Conservation (phyloP, 1,140 invertebrate species). For the Drosophila varians region DNA sequence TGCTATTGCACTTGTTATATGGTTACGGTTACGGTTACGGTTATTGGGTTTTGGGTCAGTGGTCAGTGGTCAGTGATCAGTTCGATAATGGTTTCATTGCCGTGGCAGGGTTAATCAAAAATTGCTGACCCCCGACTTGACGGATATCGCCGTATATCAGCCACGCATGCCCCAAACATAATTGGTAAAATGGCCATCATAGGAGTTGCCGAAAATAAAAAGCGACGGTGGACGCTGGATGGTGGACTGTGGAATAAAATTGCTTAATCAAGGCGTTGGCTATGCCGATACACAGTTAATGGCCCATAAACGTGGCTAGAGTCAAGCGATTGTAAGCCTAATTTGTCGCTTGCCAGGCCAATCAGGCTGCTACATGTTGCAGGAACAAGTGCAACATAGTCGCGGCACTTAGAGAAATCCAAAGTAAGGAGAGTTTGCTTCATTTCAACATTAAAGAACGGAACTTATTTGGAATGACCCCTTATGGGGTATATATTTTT, state of each 20-base stretch:
- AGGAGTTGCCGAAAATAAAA: slow-evolving; percentile 46
- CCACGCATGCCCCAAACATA: slow-evolving; percentile 72
- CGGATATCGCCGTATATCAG: slow-evolving; percentile 26
- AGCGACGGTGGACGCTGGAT: not conserved
- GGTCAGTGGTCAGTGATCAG: slow-evolving; percentile 38
- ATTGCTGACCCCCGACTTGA: slow-evolving; percentile 59
- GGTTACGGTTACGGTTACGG: not conserved
- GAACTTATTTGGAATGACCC: too few relatives aligned
- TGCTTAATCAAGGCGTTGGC: slow-evolving; percentile 76
- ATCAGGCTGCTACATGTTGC: slow-evolving; percentile 70
- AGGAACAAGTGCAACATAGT: slow-evolving; percentile 64
- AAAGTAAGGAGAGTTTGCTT: not conserved
- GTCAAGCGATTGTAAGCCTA: slow-evolving; percentile 76
- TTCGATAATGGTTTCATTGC: slow-evolving; percentile 69
- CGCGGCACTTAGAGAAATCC: slow-evolving; percentile 11
- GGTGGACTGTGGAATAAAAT: slow-evolving; percentile 37
- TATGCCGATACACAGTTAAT: slow-evolving; percentile 63
- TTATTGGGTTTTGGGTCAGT: too few relatives aligned
- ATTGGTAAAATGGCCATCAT: slow-evolving; percentile 62
- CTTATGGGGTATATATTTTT: too few relatives aligned
- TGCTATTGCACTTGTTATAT: slow-evolving; percentile 44
- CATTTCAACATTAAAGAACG: too few relatives aligned
- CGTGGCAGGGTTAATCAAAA: slow-evolving; percentile 72
- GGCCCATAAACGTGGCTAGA: slow-evolving; percentile 72
- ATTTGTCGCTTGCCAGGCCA: slow-evolving; percentile 76